Conservation (phyloP, 1,140 invertebrate species). For the Drosophila asahinai region DNA sequence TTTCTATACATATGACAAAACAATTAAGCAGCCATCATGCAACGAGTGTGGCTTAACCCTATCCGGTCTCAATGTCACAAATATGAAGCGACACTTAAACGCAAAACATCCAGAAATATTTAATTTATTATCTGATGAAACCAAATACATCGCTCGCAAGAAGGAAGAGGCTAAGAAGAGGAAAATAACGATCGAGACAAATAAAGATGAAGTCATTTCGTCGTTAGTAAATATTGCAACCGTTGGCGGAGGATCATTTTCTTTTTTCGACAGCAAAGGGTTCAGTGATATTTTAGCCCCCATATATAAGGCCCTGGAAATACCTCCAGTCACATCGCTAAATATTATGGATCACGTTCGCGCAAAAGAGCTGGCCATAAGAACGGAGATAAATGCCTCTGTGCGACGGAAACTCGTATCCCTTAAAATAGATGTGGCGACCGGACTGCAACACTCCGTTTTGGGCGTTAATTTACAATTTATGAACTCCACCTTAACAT, state of each 20-base stretch:
- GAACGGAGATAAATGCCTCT: slow-evolving; percentile 1
- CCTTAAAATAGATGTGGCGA: background rate
- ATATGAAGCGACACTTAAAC: background rate
- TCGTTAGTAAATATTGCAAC: background rate
- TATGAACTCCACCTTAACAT: slow-evolving; percentile 13
- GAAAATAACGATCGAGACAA: background rate
- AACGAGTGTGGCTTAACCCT: background rate
- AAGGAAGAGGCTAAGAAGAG: background rate
- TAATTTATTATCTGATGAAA: background rate
- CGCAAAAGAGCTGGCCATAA: slow-evolving; percentile 8
- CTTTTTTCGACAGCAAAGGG: background rate
- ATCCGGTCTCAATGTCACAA: background rate
- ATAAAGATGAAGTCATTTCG: background rate
- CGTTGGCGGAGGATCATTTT: background rate
- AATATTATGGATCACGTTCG: slow-evolving; percentile 24
- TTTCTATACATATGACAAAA: background rate
- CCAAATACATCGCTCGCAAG: too few relatives aligned
- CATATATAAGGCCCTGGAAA: slow-evolving; percentile 2
- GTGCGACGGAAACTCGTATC: background rate
- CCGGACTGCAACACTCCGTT: background rate
- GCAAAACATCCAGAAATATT: background rate
- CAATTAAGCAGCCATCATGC: background rate
- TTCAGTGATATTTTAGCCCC: background rate
- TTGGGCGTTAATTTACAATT: slow-evolving; percentile 3
- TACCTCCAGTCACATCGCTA: slow-evolving; percentile 12